Percentiles rank a stretch among this genome's conserved stretches.
Evolutionary conservation across 1,140 invertebrate species (phyloP).

Genomic region (Orius insidiosus): DNA sequence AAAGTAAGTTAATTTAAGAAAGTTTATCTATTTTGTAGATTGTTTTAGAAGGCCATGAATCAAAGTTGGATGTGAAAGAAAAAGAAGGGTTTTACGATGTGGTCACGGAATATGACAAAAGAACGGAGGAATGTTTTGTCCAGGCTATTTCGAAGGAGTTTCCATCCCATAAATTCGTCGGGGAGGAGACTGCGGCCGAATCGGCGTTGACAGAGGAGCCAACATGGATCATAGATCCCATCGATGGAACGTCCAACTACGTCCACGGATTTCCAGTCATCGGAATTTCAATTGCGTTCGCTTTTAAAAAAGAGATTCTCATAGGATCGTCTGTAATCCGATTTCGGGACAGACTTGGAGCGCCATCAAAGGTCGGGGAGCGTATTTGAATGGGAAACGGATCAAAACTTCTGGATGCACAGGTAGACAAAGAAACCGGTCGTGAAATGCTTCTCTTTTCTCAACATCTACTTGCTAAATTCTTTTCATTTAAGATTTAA

Average conservation of each 20-base stretch:
- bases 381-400: constrained; percentile 64
- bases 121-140: constrained; percentile 76
- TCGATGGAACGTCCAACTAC: constrained; percentile 58
- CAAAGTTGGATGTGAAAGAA: constrained; percentile 41
- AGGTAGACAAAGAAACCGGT: constrained; percentile 24
- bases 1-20: neutral
- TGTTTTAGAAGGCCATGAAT: constrained; percentile 34
- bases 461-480: no score
- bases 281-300: constrained; percentile 37
- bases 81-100: constrained; percentile 82
- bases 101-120: constrained; percentile 88
- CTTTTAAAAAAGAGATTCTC: constrained; percentile 31
- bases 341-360: constrained; percentile 72
- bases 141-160: constrained; percentile 52
- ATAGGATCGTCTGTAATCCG: constrained; percentile 82
- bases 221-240: constrained; percentile 78
- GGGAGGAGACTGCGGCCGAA: constrained; percentile 62
- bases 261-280: constrained; percentile 44
- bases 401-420: constrained; percentile 53
- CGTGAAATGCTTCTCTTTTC: no score
- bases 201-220: constrained; percentile 52
- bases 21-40: constrained; percentile 26
- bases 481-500: constrained; percentile 17
- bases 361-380: constrained; percentile 67
- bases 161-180: constrained; percentile 87